Conservation (phyloP, 2,113 vertebrate genomes). For the Melanostigma gelatinosum region DNA sequence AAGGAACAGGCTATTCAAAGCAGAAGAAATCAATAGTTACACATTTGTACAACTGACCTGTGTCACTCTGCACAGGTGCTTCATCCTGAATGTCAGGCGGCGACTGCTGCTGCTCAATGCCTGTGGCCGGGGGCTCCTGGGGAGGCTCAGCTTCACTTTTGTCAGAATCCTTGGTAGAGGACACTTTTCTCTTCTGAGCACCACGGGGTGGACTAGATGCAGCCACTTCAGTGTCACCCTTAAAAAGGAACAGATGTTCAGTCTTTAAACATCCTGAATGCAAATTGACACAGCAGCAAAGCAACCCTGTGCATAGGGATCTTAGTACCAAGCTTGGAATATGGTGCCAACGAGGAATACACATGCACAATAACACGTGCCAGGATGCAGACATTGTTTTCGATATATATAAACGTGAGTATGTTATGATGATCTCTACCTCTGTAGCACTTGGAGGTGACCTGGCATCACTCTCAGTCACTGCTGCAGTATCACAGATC, state of each 20-base stretch:
- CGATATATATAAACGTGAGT: neutral
- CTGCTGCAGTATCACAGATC: slow-evolving; percentile 18
- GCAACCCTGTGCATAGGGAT: neutral
- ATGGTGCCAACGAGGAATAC: too few relatives aligned
- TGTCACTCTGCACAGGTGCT: neutral
- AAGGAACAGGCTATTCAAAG: neutral
- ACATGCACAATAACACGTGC: neutral
- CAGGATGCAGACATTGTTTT: neutral
- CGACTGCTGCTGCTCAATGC: slow-evolving; percentile 20
- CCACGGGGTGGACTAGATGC: neutral
- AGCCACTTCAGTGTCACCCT: slow-evolving; percentile 38
- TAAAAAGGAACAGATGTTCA: neutral
- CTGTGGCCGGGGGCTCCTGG: neutral
- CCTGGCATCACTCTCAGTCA: slow-evolving; percentile 9
- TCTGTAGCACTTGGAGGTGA: slow-evolving; percentile 16
- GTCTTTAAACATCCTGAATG: neutral
- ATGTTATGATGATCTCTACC: slow-evolving; percentile 36
- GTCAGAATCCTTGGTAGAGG: slow-evolving; percentile 21
- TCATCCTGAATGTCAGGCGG: slow-evolving; percentile 8
- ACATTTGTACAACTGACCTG: slow-evolving; percentile 37
- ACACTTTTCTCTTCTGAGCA: slow-evolving; percentile 74
- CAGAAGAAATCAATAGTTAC: neutral
- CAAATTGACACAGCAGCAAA: neutral
- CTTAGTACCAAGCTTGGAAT: neutral
- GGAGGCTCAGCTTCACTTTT: neutral